These are phyloP conservation scores for Epiblema foenella DNA, from an alignment of 2,888 invertebrate species.

Conservation along the genomic window DNA sequence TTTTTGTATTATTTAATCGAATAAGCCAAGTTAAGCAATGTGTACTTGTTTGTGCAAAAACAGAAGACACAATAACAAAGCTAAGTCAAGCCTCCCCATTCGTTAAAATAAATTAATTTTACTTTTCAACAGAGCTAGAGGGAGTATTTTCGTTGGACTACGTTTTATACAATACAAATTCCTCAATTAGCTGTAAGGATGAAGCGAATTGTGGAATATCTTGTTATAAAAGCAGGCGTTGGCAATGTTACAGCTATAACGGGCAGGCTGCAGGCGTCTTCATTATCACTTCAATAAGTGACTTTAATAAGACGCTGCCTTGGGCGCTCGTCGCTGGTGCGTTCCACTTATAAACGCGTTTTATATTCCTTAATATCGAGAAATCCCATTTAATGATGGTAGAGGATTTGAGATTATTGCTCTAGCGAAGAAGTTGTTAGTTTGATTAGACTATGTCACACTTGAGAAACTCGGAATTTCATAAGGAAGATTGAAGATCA, in stretches of 20 bases:
- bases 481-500: too few relatives aligned
- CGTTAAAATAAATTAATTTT: background rate
- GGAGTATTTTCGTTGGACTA: background rate
- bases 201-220: constrained; percentile 43
- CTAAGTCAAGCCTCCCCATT: background rate
- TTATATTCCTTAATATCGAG: background rate
- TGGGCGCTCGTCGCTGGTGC: constrained; percentile 41
- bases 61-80: background rate
- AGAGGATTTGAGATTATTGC: background rate
- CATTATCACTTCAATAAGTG: constrained; percentile 62
- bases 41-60: background rate
- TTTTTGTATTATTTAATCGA: too few relatives aligned
- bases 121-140: background rate
- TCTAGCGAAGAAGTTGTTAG: background rate
- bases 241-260: constrained; percentile 46
- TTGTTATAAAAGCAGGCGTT: constrained; percentile 53
- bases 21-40: background rate
- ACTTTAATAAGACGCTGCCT: constrained; percentile 57
- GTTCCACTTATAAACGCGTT: constrained; percentile 39
- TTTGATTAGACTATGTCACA: too few relatives aligned
- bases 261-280: constrained; percentile 52
- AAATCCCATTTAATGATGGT: constrained; percentile 18
- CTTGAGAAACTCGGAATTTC: too few relatives aligned
- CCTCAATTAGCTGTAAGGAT: constrained; percentile 35
- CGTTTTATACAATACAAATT: background rate